Evolutionary conservation across 2,113 vertebrate genomes (phyloP).

Genomic region (Ibidorhyncha struthersii): DNA sequence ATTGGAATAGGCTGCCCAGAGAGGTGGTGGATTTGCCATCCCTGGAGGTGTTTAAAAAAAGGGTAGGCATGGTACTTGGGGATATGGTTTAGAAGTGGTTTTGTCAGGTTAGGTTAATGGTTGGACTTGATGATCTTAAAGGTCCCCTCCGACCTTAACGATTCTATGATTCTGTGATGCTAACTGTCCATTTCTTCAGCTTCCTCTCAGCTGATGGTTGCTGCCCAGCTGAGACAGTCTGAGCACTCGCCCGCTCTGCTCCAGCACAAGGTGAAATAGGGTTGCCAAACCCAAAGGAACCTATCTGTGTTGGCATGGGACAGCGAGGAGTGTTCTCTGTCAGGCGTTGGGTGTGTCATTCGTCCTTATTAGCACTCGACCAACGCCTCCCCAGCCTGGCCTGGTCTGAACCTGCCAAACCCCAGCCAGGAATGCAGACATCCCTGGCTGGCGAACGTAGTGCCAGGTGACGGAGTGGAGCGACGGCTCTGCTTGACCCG

Average conservation of each 20-base stretch:
- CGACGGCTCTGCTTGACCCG: fast-evolving
- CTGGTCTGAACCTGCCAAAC: not conserved
- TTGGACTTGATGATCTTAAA: too few relatives aligned
- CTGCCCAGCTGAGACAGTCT: not conserved
- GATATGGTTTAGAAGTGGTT: too few relatives aligned
- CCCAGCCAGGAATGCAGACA: not conserved
- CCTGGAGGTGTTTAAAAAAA: too few relatives aligned
- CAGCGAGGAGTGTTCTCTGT: fast-evolving
- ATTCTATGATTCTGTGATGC: too few relatives aligned
- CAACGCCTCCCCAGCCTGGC: fast-evolving
- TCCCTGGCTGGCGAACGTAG: fast-evolving
- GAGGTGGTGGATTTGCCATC: too few relatives aligned
- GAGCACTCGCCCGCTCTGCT: fast-evolving
- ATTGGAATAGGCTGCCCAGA: too few relatives aligned
- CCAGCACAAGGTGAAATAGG: not conserved
- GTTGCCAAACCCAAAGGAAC: not conserved
- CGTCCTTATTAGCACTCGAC: fast-evolving
- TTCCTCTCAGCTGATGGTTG: not conserved
- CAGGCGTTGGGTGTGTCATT: fast-evolving
- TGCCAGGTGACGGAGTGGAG: fast-evolving
- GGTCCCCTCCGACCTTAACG: too few relatives aligned
- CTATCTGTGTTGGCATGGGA: fast-evolving
- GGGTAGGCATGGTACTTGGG: too few relatives aligned
- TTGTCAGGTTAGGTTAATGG: too few relatives aligned
- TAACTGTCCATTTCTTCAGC: not conserved